Percentiles rank a stretch among this genome's conserved stretches.
phyloP scores from a whole-genome alignment of 2,113 vertebrate genomes.

The Conger conger region DNA sequence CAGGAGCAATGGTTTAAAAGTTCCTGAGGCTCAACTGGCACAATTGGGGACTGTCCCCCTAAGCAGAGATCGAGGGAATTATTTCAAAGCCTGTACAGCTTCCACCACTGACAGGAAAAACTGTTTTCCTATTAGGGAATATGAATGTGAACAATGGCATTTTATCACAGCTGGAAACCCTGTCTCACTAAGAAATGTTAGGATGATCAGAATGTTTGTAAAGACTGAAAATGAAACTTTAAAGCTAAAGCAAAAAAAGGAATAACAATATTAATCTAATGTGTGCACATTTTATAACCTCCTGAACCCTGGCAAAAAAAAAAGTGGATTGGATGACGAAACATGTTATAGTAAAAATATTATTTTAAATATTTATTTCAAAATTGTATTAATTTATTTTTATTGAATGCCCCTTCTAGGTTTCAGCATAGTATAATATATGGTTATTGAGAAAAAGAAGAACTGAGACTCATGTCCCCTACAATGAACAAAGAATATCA shows the following conservation, averaged over 20 bases:
- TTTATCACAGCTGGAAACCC: not conserved
- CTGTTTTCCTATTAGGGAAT: conserved; percentile 9
- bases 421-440: too few relatives aligned
- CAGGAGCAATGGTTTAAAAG: not conserved
- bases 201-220: not conserved
- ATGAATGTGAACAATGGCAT: not conserved
- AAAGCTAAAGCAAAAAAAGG: not conserved
- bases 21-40: not conserved
- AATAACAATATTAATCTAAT: not conserved
- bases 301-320: too few relatives aligned
- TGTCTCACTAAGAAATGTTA: not conserved
- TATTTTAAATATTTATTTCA: too few relatives aligned
- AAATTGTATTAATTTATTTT: too few relatives aligned
- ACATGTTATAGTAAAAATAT: too few relatives aligned
- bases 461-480: too few relatives aligned
- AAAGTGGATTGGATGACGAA: too few relatives aligned
- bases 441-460: too few relatives aligned
- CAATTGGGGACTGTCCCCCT: not conserved
- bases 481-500: too few relatives aligned
- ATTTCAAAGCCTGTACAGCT: not conserved
- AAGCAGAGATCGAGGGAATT: conserved; percentile 1
- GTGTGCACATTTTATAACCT: not conserved
- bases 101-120: not conserved
- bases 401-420: too few relatives aligned
- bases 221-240: not conserved